Base-by-base conservation (phyloP, 2,113 vertebrate genomes). In the Polypterus bichir region DNA sequence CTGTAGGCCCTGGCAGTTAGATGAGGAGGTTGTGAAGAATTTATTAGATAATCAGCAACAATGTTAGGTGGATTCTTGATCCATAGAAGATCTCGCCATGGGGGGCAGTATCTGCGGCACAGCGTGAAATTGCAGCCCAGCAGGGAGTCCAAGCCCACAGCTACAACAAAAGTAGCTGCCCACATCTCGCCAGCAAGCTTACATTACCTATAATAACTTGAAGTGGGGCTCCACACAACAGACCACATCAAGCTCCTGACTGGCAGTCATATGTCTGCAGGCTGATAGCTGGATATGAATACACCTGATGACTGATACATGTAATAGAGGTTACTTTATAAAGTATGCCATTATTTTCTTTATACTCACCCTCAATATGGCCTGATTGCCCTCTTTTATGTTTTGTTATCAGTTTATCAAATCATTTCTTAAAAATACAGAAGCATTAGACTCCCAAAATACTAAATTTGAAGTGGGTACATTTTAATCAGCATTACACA, bases 111-210 rank as follows among this genome's bases (percentile, higher is more conserved):
- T 86, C 84, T 86, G 82, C 80, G 78, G 76, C 81, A 77, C 76
- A 78, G 83, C 83, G 80, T 88, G 87, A 89, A 89, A 89, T 89
- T 87, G 86, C 83, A 83, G 81, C 76, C 56, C 87, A 81, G 85
- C 76, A 68, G 82, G 65, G 77, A 81, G 68, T 73, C 71, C 80
- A 75, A 71, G 76, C 79, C 73, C 76, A 70, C 78, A 73, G 76
- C 75, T 78, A 8, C 7, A 6, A 52, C 49, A 52, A 10, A 52
- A 6, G 9, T 4, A 4, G 58, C 7, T 53, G 59, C 10, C 53
- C 55, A 10, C 45, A 48, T 46, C 10, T n/a, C 27, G 46, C 47
- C 63, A 49, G 56, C 2, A 2, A 3, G 3, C 56, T n/a, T n/a
- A 5, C 56, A 27, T 27, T 45, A 44, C 46, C 4, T 2, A 46